Base-by-base conservation (phyloP, 2,888 invertebrate species). In the Harmothoe impar region DNA sequence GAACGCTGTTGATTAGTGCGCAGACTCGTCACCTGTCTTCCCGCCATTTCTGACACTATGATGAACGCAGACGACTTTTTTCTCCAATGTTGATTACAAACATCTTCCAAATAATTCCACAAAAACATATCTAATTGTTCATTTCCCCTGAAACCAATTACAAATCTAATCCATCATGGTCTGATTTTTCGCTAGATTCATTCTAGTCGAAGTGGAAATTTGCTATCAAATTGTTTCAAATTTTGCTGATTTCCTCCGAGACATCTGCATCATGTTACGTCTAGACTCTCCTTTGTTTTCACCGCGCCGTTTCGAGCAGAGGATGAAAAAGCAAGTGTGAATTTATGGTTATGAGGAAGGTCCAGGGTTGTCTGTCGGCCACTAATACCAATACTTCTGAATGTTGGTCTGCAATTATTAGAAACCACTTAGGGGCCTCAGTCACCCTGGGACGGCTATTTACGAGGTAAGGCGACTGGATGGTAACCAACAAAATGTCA, bases 81-180 rank as follows among this genome's bases (percentile, higher is more conserved):
- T 54, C 52, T n/a, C 86, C n/a, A 86, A 54, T 29, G 31, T 56
- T 54, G 54, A 86, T 86, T 86, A 86, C 86, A 56, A 86, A 56
- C 86, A 56, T 56, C 54, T 56, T 86, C 54, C 56, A 86, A 86
- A 86, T 86, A 86, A 86, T 86, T 86, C 86, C n/a, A 52, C 56
- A 86, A 86, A 86, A 86, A 86, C 86, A 86, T 86, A 56, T 52
- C 33, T 56, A 86, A 86, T 86, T 86, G 86, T 86, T 86, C 86
- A 86, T 86, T 86, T 86, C 86, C 86, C 86, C 56, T 86, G 86
- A 86, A 86, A 86, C 86, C 86, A 86, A 86, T 86, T 86, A 86
- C 54, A 86, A 86, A 86, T 86, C 86, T 56, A 86, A 86, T 86
- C 86, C 86, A 86, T 86, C 86, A 86, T 54, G 31, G 12, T 12